These are phyloP conservation scores for Spicauda simplicius DNA, from an alignment of 2,888 invertebrate species.

Conservation along the genomic window DNA sequence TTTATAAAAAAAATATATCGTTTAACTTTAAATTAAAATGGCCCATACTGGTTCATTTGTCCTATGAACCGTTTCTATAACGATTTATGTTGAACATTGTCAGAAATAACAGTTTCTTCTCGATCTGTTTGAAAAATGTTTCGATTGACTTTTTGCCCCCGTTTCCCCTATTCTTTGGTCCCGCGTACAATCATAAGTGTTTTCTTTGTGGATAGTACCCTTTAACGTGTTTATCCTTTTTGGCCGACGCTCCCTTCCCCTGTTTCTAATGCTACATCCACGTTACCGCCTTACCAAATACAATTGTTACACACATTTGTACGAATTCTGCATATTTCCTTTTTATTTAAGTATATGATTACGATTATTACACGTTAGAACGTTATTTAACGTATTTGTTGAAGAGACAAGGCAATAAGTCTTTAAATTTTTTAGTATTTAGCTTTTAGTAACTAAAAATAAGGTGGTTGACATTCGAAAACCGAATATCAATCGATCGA, in stretches of 20 bases:
- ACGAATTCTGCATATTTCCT: too few relatives aligned
- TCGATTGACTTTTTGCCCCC: conserved; percentile 70
- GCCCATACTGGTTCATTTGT: too few relatives aligned
- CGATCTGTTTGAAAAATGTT: conserved; percentile 51
- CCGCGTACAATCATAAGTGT: conserved; percentile 74
- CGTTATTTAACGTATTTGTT: too few relatives aligned
- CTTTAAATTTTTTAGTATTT: too few relatives aligned
- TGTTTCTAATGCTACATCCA: conserved; percentile 17
- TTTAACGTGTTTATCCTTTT: conserved; percentile 82
- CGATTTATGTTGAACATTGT: conserved; percentile 20
- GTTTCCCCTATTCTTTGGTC: conserved; percentile 47
- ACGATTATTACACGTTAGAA: too few relatives aligned
- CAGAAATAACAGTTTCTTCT: conserved; percentile 23
- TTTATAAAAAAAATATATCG: too few relatives aligned
- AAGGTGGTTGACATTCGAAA: too few relatives aligned
- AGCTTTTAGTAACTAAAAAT: too few relatives aligned
- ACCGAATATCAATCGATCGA: too few relatives aligned
- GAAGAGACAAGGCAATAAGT: too few relatives aligned
- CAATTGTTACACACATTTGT: background rate
- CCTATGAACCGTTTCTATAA: too few relatives aligned
- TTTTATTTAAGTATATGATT: background rate
- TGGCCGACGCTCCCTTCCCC: conserved; percentile 64
- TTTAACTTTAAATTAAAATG: too few relatives aligned
- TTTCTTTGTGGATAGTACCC: conserved; percentile 82
- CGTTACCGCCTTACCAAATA: background rate